These are phyloP conservation scores for Aegotheles bennettii DNA, from an alignment of 2,113 vertebrate species.

Conservation along the genomic window DNA sequence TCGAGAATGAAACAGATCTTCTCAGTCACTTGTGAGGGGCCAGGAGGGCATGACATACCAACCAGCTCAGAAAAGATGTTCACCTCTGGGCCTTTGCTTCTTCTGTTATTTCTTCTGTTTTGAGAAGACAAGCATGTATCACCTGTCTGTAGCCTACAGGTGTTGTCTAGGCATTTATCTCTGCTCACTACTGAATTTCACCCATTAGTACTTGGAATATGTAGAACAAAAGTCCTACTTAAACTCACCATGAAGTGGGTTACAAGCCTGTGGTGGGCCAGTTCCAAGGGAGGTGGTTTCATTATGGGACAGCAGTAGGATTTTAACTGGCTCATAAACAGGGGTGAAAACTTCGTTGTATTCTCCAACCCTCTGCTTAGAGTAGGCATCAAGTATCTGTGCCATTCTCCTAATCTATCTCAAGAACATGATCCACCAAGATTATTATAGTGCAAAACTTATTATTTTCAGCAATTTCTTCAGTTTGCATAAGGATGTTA, in stretches of 20 bases:
- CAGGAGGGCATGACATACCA: not conserved
- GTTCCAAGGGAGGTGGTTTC: not conserved
- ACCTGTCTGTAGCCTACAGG: not conserved
- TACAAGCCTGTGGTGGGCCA: not conserved
- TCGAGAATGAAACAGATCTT: not conserved
- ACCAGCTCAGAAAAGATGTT: not conserved
- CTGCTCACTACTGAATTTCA: not conserved
- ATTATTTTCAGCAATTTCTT: not conserved
- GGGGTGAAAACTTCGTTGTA: not conserved
- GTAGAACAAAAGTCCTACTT: not conserved
- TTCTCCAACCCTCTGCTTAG: not conserved
- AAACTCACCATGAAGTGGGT: not conserved
- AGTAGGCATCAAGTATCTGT: not conserved
- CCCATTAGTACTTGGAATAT: not conserved
- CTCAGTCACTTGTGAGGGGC: not conserved
- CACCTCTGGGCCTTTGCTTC: not conserved
- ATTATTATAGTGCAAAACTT: not conserved
- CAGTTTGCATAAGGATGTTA: not conserved
- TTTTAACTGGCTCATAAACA: not conserved
- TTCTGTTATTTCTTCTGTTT: not conserved
- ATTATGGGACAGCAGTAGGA: not conserved
- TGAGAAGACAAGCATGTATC: not conserved
- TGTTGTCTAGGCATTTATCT: not conserved
- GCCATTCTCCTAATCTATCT: not conserved
- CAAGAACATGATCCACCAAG: not conserved